These are phyloP conservation scores for Esox masquinongy DNA, from an alignment of 2,797 vertebrate genomes.

Conservation along the genomic window DNA sequence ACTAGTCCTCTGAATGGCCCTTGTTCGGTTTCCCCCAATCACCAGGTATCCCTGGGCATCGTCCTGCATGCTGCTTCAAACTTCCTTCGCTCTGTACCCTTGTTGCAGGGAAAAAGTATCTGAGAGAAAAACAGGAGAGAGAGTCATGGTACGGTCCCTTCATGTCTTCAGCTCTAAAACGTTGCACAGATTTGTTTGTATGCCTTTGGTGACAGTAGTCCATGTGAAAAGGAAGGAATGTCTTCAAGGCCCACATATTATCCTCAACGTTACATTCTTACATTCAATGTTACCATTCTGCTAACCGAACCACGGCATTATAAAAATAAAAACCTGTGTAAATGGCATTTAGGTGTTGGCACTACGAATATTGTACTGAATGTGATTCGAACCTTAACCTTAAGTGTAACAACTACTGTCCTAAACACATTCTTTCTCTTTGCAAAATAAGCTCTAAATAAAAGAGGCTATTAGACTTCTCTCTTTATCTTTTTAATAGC, in stretches of 20 bases:
- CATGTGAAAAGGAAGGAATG: slow-evolving; percentile 11
- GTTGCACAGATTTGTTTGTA: slow-evolving; percentile 13
- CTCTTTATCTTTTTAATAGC: slow-evolving; percentile 25
- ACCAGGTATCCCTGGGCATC: slow-evolving; percentile 26
- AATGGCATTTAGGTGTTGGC: no score
- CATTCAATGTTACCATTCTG: no score
- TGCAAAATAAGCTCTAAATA: neutral
- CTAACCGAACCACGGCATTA: neutral
- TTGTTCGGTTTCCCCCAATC: neutral
- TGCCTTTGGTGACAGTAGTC: slow-evolving; percentile 10
- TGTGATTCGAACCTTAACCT: neutral
- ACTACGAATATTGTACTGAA: neutral
- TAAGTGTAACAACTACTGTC: neutral
- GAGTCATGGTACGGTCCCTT: neutral
- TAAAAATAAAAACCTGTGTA: neutral
- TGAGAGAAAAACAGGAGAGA: neutral
- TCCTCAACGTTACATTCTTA: neutral
- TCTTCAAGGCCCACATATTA: neutral
- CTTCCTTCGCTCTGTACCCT: neutral
- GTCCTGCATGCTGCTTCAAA: slow-evolving; percentile 52
- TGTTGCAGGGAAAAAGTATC: neutral
- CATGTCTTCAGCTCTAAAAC: slow-evolving; percentile 16
- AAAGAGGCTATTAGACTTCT: neutral
- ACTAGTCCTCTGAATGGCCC: neutral
- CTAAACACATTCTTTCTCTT: neutral